These are phyloP conservation scores for Metopia argyrocephala DNA, from an alignment of 2,888 invertebrate species.

Conservation along the genomic window DNA sequence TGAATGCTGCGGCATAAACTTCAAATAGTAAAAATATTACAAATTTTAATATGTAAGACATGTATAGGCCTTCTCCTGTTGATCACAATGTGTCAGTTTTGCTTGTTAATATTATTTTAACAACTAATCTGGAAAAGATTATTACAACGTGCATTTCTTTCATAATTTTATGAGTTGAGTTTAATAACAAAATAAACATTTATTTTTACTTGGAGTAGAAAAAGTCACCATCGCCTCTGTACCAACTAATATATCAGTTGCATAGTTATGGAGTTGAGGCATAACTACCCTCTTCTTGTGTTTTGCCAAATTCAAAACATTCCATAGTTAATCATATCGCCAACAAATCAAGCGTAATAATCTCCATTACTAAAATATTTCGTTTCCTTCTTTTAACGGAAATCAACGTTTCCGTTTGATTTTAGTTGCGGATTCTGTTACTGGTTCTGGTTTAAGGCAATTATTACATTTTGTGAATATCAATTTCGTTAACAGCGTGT, in stretches of 20 bases:
- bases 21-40: no score
- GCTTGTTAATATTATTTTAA: not conserved
- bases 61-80: not conserved
- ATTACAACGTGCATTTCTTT: not conserved
- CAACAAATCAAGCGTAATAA: slow-evolving; percentile 76
- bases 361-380: slow-evolving; percentile 67
- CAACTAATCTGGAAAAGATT: not conserved
- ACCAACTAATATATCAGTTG: not conserved
- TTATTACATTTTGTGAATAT: slow-evolving; percentile 69
- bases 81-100: not conserved
- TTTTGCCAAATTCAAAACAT: not conserved
- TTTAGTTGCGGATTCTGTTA: slow-evolving; percentile 48
- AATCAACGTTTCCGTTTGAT: slow-evolving; percentile 64
- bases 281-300: not conserved
- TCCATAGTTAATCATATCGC: slow-evolving; percentile 74
- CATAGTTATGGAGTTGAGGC: no score
- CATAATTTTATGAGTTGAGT: slow-evolving; percentile 1
- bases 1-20: not conserved
- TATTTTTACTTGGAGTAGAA: no score
- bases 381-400: slow-evolving; percentile 62
- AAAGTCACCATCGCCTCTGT: not conserved
- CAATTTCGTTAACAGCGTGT: slow-evolving; percentile 59
- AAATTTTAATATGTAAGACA: not conserved
- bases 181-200: slow-evolving; percentile 23
- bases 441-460: slow-evolving; percentile 64